Conservation (phyloP, 2,888 invertebrate genomes). For the Flexamia atlantica region DNA sequence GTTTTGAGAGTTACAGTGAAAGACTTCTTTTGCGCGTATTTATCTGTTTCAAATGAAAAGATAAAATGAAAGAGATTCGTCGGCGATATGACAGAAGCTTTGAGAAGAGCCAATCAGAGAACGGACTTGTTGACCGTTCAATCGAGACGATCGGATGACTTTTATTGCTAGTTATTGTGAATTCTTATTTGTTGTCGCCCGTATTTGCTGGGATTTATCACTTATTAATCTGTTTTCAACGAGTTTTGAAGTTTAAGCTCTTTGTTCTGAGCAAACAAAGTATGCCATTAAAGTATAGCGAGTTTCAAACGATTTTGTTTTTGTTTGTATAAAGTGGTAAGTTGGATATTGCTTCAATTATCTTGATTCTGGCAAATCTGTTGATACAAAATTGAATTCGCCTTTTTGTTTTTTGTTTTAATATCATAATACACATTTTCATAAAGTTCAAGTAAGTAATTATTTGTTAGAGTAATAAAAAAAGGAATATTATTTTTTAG, state of each 20-base stretch:
- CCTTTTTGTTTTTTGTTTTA: too few species aligned
- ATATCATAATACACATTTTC: too few species aligned
- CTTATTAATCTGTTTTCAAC: not conserved
- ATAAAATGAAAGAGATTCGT: not conserved
- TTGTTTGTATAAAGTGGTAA: too few species aligned
- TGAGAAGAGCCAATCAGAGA: slow-evolving; percentile 18
- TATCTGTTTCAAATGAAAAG: not conserved
- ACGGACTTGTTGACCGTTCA: not conserved
- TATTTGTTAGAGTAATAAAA: too few species aligned
- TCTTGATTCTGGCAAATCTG: too few species aligned
- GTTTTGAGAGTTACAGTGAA: not conserved
- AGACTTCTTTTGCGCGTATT: not conserved
- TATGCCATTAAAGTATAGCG: too few species aligned
- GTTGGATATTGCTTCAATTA: too few species aligned
- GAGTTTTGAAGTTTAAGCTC: not conserved
- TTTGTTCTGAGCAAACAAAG: too few species aligned
- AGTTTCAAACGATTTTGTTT: too few species aligned
- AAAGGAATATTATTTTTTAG: too few species aligned
- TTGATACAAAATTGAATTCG: too few species aligned
- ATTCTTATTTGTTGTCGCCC: slow-evolving; percentile 7
- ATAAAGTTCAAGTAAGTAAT: too few species aligned
- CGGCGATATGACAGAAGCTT: slow-evolving; percentile 8
- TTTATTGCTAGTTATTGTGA: slow-evolving; percentile 8
- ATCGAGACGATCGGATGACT: not conserved
- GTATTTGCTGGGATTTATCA: not conserved